Base-by-base conservation (phyloP, 2,888 invertebrate genomes). In the Melieria picta region DNA sequence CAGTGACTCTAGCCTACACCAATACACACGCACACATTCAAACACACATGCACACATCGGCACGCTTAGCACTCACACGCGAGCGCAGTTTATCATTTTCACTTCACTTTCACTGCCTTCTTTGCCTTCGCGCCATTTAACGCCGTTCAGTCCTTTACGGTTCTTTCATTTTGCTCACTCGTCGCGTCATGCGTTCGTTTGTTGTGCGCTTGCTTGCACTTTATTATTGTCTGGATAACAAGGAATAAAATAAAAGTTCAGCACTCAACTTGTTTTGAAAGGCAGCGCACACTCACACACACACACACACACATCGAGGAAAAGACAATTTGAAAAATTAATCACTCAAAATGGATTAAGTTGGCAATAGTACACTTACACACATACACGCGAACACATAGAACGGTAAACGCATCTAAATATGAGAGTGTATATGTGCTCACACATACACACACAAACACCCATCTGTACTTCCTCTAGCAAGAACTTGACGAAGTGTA, bases 341-440 rank as follows among this genome's bases (percentile, higher is more conserved):
- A 60, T 60, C 60, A 60, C 43, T 11, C 60, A 60, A 60, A 60
- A 60, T 60, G 60, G 42, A 60, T 60, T 60, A 60, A 7, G 60
- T 4, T 11, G 11, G 30, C 30, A 30, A 30, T 1, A 30, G 30
- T 30, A 30, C 30, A 30, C 30, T 30, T 2, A 30, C 3, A 30
- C 30, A 30, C 30, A 30, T 3, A 30, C 30, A 30, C 30, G 30
- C 30, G 30, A 30, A 30, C 30, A 16, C 16, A 16, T 16, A 16
- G 0, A 16, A 16, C 16, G 16, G 16, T 16, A 30, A 30, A 30
- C 30, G 30, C 30, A 30, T 30, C 30, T 30, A 30, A 30, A 30
- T 30, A 30, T 30, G 30, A 30, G 30, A 30, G 30, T 30, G 30
- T 30, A 30, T 30, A 30, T 30, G 30, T 30, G 30, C 30, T 30